Evolutionary conservation across 2,888 invertebrate genomes (phyloP), one percentile per base, ranked within the genome.

Genomic region (Colostygia pectinataria): DNA sequence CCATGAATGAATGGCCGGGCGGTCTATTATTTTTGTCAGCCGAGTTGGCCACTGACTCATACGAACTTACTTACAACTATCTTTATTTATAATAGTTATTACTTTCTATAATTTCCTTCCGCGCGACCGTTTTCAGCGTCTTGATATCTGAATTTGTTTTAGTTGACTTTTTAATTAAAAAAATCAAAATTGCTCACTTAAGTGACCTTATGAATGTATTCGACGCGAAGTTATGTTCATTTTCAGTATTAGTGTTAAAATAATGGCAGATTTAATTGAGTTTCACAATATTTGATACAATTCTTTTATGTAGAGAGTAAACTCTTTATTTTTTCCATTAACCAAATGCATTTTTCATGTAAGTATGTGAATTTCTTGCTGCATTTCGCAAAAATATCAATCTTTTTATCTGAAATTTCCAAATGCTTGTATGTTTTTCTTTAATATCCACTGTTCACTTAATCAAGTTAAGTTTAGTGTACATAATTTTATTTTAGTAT

Each of bases 401-500:
- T 71, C 49, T 61, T 63, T 71, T 34, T 20, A 46, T 74, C 27
- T 2, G n/a, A 41, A 68, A 66, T 64, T 55, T 52, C 59, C 54
- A 38, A 59, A 67, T 37, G 56, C 41, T 49, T 56, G 58, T 55
- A 41, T 53, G 50, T 51, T 46, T 48, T 53, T n/a, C n/a, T n/a
- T 28, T 51, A 39, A 38, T 47, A 45, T 27, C 5, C 39, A 53
- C 41, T 50, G 42, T 50, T n/a, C 46, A 48, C 47, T 14, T 43
- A 51, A 57, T 58, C 49, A 31, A 36, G 52, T 57, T 56, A 56
- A 77, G 73, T 72, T 75, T 78, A 78, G 69, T 87, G 85, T 87
- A 87, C 77, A 87, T 86, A 83, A 71, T 77, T 74, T 77, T 74
- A 75, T 80, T 74, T 73, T 68, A 68, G 68, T 51, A 65, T 71